phyloP scores from a whole-genome alignment of 2,113 vertebrate genomes.

The Astur gentilis region DNA sequence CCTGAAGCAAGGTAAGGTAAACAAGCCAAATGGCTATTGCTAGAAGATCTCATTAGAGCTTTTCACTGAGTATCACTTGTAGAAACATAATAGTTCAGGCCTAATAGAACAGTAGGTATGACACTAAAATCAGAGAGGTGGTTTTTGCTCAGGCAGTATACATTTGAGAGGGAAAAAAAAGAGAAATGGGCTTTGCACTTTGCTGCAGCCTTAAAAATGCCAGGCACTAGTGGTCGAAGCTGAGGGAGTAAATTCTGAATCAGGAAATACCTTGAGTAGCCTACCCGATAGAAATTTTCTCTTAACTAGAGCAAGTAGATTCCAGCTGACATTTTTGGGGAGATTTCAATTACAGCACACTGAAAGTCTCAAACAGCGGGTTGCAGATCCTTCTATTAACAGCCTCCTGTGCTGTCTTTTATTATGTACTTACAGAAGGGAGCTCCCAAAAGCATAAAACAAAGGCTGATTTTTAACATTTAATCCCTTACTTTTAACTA shows the following conservation, averaged over 20 bases:
- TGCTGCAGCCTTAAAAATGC: not conserved
- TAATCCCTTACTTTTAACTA: not conserved
- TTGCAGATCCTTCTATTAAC: not conserved
- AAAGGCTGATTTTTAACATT: not conserved
- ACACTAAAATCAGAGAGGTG: not conserved
- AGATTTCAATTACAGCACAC: not conserved
- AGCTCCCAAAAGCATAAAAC: not conserved
- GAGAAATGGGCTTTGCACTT: not conserved
- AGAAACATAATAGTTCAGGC: not conserved
- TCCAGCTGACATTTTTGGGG: not conserved
- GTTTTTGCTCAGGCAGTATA: fast-evolving
- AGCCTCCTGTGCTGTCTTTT: not conserved
- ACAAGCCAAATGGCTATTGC: not conserved
- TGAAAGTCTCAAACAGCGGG: not conserved
- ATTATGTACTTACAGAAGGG: not conserved
- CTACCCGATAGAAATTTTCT: not conserved
- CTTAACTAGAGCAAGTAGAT: not conserved
- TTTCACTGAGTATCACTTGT: not conserved
- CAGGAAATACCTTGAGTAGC: not conserved
- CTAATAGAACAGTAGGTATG: not conserved
- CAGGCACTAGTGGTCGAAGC: not conserved
- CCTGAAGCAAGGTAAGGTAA: not conserved
- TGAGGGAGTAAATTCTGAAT: not conserved
- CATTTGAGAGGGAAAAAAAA: not conserved
- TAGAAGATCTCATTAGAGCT: not conserved